Conservation (phyloP, 2,888 invertebrate species). For the Cyclophora albipunctata region DNA sequence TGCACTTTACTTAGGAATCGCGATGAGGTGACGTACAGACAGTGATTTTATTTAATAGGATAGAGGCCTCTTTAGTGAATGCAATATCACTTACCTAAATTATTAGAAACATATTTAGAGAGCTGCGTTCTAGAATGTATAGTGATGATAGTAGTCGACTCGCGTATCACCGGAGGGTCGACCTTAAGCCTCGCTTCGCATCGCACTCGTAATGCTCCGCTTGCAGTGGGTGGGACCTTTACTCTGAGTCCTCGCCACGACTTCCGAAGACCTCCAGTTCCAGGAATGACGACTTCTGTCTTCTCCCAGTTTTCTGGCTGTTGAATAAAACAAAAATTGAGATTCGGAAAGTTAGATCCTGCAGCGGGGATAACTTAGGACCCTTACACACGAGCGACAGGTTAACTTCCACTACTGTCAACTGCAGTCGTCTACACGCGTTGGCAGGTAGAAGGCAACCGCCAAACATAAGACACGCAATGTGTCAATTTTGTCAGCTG, state of each 20-base stretch:
- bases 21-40: too few relatives aligned
- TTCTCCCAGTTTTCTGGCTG: conserved; percentile 64
- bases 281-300: conserved; percentile 45
- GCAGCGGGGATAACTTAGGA: too few relatives aligned
- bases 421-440: too few relatives aligned
- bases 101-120: conserved; percentile 65
- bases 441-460: too few relatives aligned
- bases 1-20: too few relatives aligned
- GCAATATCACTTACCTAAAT: conserved; percentile 37
- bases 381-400: not conserved
- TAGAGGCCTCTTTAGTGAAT: too few relatives aligned
- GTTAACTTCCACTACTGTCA: too few relatives aligned
- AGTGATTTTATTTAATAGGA: too few relatives aligned
- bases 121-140: conserved; percentile 57
- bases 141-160: conserved; percentile 47
- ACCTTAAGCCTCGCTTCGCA: conserved; percentile 57
- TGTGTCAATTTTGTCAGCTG: too few relatives aligned
- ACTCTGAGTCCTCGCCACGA: conserved; percentile 58
- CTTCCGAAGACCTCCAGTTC: conserved; percentile 53
- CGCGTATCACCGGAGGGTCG: conserved; percentile 57
- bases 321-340: conserved; percentile 7
- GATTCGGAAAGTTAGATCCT: conserved; percentile 3
- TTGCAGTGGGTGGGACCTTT: conserved; percentile 49
- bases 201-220: conserved; percentile 53
- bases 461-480: too few relatives aligned